Conservation (phyloP, 2,797 vertebrate species). For the Falco novaeseelandiae region DNA sequence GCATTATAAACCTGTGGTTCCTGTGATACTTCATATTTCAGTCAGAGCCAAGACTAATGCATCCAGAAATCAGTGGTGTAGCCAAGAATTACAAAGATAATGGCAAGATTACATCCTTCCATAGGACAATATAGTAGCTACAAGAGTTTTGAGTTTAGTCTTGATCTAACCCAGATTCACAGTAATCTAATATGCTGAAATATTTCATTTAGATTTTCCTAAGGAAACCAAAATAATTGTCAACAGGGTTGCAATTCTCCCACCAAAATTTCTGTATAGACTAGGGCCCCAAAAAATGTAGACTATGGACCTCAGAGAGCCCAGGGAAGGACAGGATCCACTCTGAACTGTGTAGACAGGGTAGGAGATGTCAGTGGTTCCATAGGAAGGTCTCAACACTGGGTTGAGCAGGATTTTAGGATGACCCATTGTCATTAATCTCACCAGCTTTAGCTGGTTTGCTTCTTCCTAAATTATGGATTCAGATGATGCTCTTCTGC, state of each 20-base stretch:
- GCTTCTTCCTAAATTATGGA: background rate
- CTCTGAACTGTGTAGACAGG: background rate
- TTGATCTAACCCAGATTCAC: background rate
- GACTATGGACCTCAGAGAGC: background rate
- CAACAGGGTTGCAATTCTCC: background rate
- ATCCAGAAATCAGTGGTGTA: background rate
- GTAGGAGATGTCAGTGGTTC: background rate
- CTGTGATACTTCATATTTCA: background rate
- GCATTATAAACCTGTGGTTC: background rate
- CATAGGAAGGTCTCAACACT: background rate
- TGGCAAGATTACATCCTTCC: background rate
- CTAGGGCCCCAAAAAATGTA: background rate
- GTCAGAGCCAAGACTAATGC: background rate
- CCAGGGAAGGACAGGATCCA: background rate
- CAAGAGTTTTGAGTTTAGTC: background rate
- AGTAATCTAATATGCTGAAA: background rate
- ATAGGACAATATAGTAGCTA: background rate
- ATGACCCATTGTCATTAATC: background rate
- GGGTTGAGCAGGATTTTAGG: background rate
- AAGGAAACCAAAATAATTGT: background rate
- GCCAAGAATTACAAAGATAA: background rate
- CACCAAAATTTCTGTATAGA: background rate
- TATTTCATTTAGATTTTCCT: background rate
- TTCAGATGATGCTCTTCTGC: background rate
- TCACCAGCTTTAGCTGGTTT: background rate